These are phyloP conservation scores for Muscicapa comitata DNA, from an alignment of 2,797 vertebrate species.

Conservation along the genomic window DNA sequence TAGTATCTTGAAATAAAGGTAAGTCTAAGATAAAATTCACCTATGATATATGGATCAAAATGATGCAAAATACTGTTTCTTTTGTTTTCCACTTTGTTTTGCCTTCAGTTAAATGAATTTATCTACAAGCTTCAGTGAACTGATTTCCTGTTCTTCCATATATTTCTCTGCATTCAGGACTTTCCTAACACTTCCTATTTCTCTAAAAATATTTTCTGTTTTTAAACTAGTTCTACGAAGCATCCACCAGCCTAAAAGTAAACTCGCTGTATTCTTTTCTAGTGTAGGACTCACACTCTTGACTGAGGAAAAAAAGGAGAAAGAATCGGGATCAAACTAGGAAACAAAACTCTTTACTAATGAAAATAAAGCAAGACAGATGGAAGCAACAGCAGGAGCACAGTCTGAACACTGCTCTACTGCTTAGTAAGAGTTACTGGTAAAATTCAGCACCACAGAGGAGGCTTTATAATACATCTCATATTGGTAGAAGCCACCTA, in stretches of 20 bases:
- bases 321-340: not conserved
- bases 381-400: not conserved
- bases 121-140: not conserved
- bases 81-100: not conserved
- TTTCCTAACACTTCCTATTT: not conserved
- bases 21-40: not conserved
- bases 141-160: not conserved
- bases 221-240: not conserved
- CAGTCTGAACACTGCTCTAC: not conserved
- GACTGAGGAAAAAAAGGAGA: not conserved
- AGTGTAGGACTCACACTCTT: not conserved
- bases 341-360: not conserved
- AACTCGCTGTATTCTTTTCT: not conserved
- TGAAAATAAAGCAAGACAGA: not conserved
- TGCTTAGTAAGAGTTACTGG: not conserved
- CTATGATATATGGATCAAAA: not conserved
- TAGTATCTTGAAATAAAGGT: not conserved
- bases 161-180: not conserved
- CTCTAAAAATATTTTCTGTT: not conserved
- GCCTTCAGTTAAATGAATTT: not conserved
- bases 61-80: not conserved
- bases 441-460: not conserved
- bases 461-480: not conserved
- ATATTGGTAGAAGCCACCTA: not conserved
- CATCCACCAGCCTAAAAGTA: not conserved